These are phyloP conservation scores for Chrysaora quinquecirrha DNA, from an alignment of 30 jellyfish, hydroid and myxozoan species.

Conservation along the genomic window DNA sequence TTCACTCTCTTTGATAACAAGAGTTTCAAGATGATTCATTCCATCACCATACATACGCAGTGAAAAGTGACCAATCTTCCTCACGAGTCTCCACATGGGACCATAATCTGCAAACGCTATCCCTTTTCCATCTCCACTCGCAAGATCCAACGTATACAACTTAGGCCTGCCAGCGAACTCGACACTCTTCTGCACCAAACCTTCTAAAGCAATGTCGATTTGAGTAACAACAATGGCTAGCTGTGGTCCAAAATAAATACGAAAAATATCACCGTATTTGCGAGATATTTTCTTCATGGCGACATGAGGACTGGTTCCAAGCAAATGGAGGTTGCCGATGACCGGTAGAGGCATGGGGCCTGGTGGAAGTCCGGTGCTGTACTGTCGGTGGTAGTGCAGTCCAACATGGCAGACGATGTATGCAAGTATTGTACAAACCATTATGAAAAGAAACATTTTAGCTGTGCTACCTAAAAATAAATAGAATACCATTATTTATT, in stretches of 20 bases:
- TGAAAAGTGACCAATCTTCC: constrained; percentile 89
- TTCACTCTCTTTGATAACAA: constrained; percentile 71
- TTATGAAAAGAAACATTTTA: constrained; percentile 33
- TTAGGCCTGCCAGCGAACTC: constrained; percentile 89
- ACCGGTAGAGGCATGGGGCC: constrained; percentile 92
- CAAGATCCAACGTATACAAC: constrained; percentile 76
- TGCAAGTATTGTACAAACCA: not conserved
- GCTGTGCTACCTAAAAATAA: not conserved
- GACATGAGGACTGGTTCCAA: constrained; percentile 82
- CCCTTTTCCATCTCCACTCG: constrained; percentile 84
- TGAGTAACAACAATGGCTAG: constrained; percentile 77
- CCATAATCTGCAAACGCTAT: constrained; percentile 92
- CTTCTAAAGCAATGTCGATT: constrained; percentile 71
- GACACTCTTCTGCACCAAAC: constrained; percentile 73
- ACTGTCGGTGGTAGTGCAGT: constrained; percentile 31
- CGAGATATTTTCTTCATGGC: constrained; percentile 65
- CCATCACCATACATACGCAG: constrained; percentile 89
- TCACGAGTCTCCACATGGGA: constrained; percentile 82
- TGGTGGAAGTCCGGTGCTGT: constrained; percentile 64
- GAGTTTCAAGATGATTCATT: constrained; percentile 59
- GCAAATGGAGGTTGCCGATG: constrained; percentile 79
- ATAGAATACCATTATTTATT: too few relatives aligned
- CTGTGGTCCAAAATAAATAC: constrained; percentile 74
- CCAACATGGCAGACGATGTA: constrained; percentile 23
- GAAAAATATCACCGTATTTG: constrained; percentile 71